Percentiles rank a stretch among this genome's conserved stretches.
Conservation (phyloP, 2,113 vertebrate genomes). For the Hiodon alosoides region DNA sequence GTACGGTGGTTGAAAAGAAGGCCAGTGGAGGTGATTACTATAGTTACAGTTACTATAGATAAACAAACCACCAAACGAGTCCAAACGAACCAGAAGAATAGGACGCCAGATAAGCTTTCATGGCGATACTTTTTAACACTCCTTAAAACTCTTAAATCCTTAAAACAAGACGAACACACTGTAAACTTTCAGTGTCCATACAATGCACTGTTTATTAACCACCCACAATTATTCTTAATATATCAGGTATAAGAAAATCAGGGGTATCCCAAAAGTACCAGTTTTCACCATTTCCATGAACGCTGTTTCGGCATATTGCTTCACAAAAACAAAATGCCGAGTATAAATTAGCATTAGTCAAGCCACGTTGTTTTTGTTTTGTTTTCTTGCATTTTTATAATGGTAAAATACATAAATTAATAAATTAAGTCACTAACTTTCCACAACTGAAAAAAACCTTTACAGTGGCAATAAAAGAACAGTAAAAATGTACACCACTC, state of each 20-base stretch:
- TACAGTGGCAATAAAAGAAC: conserved; percentile 67
- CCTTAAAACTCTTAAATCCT: background rate
- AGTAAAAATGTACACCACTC: conserved; percentile 49
- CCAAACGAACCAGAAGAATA: too few species aligned
- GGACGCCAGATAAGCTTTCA: too few species aligned
- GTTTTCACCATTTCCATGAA: conserved; percentile 52
- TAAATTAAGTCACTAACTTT: conserved; percentile 94
- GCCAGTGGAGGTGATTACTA: too few species aligned
- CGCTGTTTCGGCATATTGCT: conserved; percentile 60
- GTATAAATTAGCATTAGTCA: conserved; percentile 67
- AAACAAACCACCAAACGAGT: too few species aligned
- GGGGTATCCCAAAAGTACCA: conserved; percentile 62
- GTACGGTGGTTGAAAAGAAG: too few species aligned
- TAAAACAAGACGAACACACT: background rate
- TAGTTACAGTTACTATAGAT: too few species aligned
- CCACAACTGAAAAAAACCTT: conserved; percentile 69
- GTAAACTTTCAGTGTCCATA: conserved; percentile 19
- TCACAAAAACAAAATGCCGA: conserved; percentile 61
- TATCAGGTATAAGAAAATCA: conserved; percentile 56
- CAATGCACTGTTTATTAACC: conserved; percentile 60
- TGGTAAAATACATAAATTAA: conserved; percentile 84
- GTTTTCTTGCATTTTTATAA: conserved; percentile 50
- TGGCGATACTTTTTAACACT: background rate
- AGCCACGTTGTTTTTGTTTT: conserved; percentile 35
- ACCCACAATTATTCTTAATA: conserved; percentile 53